Conservation (phyloP, 2,888 invertebrate genomes). For the Uropetala carovei region DNA sequence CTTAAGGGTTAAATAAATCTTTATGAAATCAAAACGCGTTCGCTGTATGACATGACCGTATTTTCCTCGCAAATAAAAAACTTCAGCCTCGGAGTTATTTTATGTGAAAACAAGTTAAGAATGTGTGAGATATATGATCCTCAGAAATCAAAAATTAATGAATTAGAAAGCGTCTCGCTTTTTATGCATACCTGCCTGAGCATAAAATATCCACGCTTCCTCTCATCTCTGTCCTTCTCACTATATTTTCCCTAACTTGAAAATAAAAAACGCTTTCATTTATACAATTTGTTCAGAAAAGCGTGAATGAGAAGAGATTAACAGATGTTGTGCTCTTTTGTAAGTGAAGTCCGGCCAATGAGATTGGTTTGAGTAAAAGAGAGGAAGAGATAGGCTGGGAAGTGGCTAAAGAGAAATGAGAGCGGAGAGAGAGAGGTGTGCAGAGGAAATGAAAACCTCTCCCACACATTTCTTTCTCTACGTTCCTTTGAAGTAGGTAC, state of each 20-base stretch:
- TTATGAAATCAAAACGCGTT: too few relatives aligned
- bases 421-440: too few relatives aligned
- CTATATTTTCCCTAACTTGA: background rate
- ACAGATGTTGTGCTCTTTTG: background rate
- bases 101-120: background rate
- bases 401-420: too few relatives aligned
- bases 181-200: background rate
- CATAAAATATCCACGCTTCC: background rate
- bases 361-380: background rate
- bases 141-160: constrained; percentile 10
- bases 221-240: too few relatives aligned
- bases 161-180: constrained; percentile 4
- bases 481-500: constrained; percentile 46
- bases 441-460: constrained; percentile 26
- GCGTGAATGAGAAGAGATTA: constrained; percentile 11
- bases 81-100: too few relatives aligned
- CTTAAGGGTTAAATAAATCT: too few relatives aligned
- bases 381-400: background rate
- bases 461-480: background rate
- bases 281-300: background rate
- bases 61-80: too few relatives aligned
- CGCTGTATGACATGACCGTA: too few relatives aligned
- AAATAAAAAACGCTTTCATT: background rate
- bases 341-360: background rate
- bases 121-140: background rate